Evolutionary conservation across 30 jellyfish, hydroid and myxozoan species (phyloP).

Genomic region (Pseudorhiza aurosa): DNA sequence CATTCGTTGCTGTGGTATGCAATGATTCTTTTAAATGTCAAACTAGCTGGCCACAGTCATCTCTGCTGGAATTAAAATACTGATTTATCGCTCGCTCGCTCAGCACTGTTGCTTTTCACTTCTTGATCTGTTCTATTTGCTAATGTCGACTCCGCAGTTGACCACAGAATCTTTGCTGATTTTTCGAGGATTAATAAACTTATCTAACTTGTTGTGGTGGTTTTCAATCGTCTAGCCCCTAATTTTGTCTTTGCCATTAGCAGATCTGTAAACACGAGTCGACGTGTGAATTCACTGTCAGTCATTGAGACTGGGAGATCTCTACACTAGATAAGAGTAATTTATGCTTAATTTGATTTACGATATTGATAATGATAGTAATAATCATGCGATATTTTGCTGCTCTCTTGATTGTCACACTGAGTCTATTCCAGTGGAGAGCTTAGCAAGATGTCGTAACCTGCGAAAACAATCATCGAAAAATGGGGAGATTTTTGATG

Average conservation of each 20-base stretch:
- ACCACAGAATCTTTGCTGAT: slow-evolving; percentile 10
- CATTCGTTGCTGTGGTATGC: neutral
- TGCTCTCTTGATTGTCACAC: no score
- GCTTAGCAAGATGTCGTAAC: no score
- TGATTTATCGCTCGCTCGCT: neutral
- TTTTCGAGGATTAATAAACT: neutral
- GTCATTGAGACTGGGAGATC: no score
- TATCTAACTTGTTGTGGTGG: slow-evolving; percentile 11
- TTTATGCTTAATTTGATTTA: no score
- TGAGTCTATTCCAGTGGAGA: no score
- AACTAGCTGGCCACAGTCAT: neutral
- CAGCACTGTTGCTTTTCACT: neutral
- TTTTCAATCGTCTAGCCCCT: slow-evolving; percentile 6
- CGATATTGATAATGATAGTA: no score
- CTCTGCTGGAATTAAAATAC: neutral
- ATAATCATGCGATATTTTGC: no score
- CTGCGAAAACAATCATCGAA: no score
- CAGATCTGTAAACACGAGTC: slow-evolving; percentile 7
- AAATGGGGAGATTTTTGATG: no score
- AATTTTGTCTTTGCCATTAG: slow-evolving; percentile 14
- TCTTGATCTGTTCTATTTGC: neutral
- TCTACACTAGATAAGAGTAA: no score
- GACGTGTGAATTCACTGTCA: neutral
- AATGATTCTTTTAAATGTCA: neutral
- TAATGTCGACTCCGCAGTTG: slow-evolving; percentile 1